A percentile compares a stretch with the other conserved stretches of the same genome.
Conservation (phyloP, 2,888 invertebrate genomes). For the Nomada ruficornis region DNA sequence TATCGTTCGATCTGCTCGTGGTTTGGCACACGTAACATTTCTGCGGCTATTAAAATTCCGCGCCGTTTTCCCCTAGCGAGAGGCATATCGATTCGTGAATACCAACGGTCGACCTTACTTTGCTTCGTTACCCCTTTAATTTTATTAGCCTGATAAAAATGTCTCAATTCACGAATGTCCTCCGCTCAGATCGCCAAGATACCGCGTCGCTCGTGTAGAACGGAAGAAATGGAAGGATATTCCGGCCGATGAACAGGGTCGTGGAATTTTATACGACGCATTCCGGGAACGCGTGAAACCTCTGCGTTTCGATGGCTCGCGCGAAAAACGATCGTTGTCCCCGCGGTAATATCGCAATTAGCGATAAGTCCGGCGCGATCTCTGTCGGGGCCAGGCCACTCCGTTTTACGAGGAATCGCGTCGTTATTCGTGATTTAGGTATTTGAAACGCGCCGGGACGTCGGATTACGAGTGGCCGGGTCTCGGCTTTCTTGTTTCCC, state of each 20-base stretch:
- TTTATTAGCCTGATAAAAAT: neutral
- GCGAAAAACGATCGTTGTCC: constrained; percentile 55
- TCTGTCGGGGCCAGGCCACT: constrained; percentile 38
- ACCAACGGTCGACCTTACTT: neutral
- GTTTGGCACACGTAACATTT: neutral
- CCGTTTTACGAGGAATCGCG: constrained; percentile 58
- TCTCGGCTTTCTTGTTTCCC: constrained; percentile 73
- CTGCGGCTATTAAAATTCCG: neutral
- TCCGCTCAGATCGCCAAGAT: constrained; percentile 19
- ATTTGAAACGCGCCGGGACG: constrained; percentile 66
- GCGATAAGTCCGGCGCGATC: constrained; percentile 51
- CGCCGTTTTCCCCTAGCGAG: no score
- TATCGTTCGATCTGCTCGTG: constrained; percentile 9
- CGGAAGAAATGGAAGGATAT: neutral
- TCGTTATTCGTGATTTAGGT: constrained; percentile 66
- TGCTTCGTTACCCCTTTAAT: neutral
- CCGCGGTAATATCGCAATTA: constrained; percentile 56
- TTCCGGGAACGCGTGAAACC: constrained; percentile 54
- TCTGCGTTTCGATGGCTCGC: constrained; percentile 46
- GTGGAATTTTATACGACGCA: constrained; percentile 46
- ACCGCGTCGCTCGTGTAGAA: neutral
- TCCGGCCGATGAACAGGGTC: constrained; percentile 22
- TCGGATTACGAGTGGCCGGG: constrained; percentile 58
- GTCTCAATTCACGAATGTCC: constrained; percentile 8
- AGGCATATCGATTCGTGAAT: neutral